Evolutionary conservation across 2,113 vertebrate genomes (phyloP).

Genomic region (Felis catus): DNA sequence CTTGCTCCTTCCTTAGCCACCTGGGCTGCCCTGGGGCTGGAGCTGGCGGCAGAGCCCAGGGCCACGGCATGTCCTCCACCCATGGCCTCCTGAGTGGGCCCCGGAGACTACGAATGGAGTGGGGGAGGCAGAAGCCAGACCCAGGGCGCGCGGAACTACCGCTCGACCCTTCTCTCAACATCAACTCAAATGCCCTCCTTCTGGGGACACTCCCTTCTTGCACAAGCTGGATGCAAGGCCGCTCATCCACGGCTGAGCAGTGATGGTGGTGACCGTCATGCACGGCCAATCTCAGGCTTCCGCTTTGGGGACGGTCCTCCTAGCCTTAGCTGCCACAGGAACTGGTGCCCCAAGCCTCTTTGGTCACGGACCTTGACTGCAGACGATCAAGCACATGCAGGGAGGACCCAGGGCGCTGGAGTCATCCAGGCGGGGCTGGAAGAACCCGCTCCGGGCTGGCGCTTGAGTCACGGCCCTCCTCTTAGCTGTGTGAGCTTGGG

Average conservation of each 20-base stretch:
- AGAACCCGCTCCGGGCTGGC: neutral
- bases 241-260: neutral
- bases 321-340: neutral
- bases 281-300: neutral
- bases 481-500: neutral
- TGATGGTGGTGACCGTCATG: neutral
- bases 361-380: neutral
- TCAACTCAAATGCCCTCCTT: neutral
- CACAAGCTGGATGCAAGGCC: neutral
- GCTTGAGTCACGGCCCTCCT: neutral
- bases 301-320: neutral
- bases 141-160: neutral
- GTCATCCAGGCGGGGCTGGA: neutral
- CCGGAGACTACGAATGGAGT: neutral
- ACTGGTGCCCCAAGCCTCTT: neutral
- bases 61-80: neutral
- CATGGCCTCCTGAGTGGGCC: neutral
- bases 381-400: neutral
- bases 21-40: neutral
- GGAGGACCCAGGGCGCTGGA: neutral
- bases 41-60: neutral
- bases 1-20: neutral
- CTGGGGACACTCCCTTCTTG: neutral
- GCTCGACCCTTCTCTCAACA: neutral
- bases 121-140: neutral